A percentile compares a stretch with the other conserved stretches of the same genome.
Conservation (phyloP, 2,797 vertebrate genomes). For the Enteromius unitaeniatus region DNA sequence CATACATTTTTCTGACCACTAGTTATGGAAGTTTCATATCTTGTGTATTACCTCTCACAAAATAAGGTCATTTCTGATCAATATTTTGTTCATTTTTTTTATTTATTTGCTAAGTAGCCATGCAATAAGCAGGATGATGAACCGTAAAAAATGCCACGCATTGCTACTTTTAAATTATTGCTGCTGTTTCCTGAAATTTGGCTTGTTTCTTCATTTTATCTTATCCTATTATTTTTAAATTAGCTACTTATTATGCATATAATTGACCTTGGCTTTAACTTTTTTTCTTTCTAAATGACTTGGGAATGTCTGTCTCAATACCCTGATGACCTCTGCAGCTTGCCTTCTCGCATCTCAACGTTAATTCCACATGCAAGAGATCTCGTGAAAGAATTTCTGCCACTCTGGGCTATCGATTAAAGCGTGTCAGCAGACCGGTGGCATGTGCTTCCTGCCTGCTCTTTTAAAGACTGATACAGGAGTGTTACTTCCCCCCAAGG, state of each 20-base stretch:
- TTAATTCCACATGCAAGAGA: constrained; percentile 1
- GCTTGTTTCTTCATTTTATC: neutral
- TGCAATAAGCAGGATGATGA: neutral
- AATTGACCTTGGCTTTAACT: neutral
- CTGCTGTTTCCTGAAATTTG: neutral
- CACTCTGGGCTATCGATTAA: constrained; percentile 35
- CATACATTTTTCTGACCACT: neutral
- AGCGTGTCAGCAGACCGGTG: constrained; percentile 25
- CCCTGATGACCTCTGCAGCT: neutral
- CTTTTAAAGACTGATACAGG: constrained; percentile 24
- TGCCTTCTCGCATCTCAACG: neutral
- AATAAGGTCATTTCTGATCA: neutral
- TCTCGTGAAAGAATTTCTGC: constrained; percentile 24
- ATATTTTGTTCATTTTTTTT: neutral
- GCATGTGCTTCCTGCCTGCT: constrained; percentile 31
- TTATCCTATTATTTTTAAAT: neutral
- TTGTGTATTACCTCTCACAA: neutral
- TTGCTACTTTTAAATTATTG: neutral
- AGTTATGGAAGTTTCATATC: neutral
- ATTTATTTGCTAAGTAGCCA: neutral
- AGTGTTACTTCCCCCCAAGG: neutral
- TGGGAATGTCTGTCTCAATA: neutral
- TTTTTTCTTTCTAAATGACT: neutral
- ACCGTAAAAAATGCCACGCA: neutral
- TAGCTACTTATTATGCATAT: neutral